A percentile compares a stretch with the other conserved stretches of the same genome.
Conservation (phyloP, 2,797 vertebrate genomes). For the Neopelma chrysocephalum region DNA sequence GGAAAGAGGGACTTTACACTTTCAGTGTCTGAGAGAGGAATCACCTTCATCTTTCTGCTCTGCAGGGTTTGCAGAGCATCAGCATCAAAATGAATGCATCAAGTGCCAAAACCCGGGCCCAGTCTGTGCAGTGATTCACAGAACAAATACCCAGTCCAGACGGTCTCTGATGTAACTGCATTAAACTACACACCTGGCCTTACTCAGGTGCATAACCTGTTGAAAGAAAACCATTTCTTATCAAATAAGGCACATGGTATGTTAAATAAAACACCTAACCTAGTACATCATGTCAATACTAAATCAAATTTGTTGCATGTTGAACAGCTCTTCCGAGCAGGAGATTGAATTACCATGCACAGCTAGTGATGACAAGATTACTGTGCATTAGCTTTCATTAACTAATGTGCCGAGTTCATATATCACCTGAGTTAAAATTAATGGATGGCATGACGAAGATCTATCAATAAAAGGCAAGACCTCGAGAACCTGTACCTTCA, state of each 20-base stretch:
- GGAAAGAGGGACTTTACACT: neutral
- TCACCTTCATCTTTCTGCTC: neutral
- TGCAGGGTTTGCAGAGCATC: neutral
- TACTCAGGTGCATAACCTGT: neutral
- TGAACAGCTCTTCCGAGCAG: constrained; percentile 14
- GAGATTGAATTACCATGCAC: constrained; percentile 60
- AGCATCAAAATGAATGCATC: neutral
- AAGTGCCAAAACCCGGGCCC: neutral
- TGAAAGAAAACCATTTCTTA: constrained; percentile 25
- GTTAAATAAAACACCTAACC: constrained; percentile 27
- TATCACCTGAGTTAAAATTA: constrained; percentile 51
- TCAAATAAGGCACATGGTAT: constrained; percentile 27
- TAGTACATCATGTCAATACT: constrained; percentile 54
- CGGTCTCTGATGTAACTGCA: neutral
- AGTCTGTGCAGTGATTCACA: neutral
- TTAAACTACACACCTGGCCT: neutral
- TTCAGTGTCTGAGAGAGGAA: neutral
- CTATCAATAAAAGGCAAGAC: constrained; percentile 22
- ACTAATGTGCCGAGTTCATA: constrained; percentile 26
- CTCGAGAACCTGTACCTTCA: neutral
- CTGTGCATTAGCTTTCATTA: constrained; percentile 47
- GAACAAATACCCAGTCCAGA: neutral
- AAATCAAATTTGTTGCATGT: constrained; percentile 46
- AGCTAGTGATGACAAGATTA: constrained; percentile 57
- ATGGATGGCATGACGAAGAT: neutral